These are phyloP conservation scores for Tonatia bakeri DNA, from an alignment of 2,113 vertebrate genomes.

Conservation along the genomic window DNA sequence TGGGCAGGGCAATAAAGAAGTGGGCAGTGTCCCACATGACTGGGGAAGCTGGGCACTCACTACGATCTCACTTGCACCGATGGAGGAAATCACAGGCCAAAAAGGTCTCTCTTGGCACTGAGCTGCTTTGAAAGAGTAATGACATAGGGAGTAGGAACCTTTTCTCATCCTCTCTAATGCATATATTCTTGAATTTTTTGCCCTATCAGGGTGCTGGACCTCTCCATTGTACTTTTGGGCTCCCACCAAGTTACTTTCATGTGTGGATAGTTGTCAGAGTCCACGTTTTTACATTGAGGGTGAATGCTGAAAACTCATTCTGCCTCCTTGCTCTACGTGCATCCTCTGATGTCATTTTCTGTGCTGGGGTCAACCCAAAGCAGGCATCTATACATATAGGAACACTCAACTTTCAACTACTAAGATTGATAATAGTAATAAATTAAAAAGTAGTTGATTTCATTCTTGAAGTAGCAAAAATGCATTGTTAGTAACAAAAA, in stretches of 20 bases:
- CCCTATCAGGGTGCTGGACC: not conserved
- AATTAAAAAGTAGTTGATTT: not conserved
- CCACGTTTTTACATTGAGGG: not conserved
- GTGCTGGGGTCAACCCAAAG: not conserved
- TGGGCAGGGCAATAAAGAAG: not conserved
- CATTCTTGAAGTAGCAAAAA: not conserved
- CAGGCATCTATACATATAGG: not conserved
- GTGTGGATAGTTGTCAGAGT: not conserved
- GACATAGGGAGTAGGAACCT: not conserved
- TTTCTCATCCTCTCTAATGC: not conserved
- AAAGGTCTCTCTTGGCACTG: not conserved
- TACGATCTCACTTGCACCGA: not conserved
- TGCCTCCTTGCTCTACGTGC: not conserved
- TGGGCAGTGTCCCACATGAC: not conserved
- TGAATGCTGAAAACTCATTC: not conserved
- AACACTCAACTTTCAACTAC: not conserved
- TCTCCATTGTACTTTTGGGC: not conserved
- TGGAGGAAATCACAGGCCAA: not conserved
- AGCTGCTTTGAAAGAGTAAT: not conserved
- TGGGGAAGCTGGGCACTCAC: not conserved
- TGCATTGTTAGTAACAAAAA: not conserved
- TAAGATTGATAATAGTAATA: not conserved
- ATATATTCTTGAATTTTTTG: not conserved
- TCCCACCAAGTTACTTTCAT: not conserved
- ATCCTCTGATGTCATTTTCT: not conserved